Evolutionary conservation across 2,888 invertebrate genomes (phyloP), one percentile per base, ranked within the genome.

Genomic region (Lathronympha strigana): DNA sequence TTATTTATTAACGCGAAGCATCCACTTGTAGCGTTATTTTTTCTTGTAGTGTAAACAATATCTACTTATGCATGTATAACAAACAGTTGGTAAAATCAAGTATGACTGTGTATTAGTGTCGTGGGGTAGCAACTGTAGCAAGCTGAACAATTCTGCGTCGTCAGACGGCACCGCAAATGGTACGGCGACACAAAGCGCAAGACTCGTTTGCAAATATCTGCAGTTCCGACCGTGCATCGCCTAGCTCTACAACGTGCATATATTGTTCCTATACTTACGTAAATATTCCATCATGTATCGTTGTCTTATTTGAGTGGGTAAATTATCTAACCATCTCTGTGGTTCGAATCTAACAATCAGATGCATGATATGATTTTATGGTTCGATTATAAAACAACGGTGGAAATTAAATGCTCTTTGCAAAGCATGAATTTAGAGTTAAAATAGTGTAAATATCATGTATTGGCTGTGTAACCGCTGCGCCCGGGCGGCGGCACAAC

Each of bases 121-220:
- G 13, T 45, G 31, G 31, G 19, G 43, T 13, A 13, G 38, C 15
- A 15, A 8, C 23, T 43, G 31, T 33, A 49, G 38, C 17, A 23
- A 49, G 36, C 62, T 25, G 36, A 51, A 58, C 63, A 58, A 58
- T 63, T 58, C 49, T 55, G 57, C 49, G 38, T 40, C 57, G 47
- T 15, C 63, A 19, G 49, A 25, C 45, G 28, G 36, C 55, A 47
- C 67, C 67, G 47, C 67, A 63, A 60, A 67, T 53, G 54, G 63
- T 38, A 21, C 33, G 11, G 58, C 11, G 23, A 50, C 50, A 63
- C 50, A 63, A 63, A 58, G 57, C 51, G 58, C 63, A 63, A 57
- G 58, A 63, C 63, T 58, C 63, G 63, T 58, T 63, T 63, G 57
- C 63, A 58, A 63, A 63, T 51, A 58, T 63, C 50, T 63, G 63